These are phyloP conservation scores for Cryptosula pallasiana DNA, from an alignment of 2,888 invertebrate species.

Conservation along the genomic window DNA sequence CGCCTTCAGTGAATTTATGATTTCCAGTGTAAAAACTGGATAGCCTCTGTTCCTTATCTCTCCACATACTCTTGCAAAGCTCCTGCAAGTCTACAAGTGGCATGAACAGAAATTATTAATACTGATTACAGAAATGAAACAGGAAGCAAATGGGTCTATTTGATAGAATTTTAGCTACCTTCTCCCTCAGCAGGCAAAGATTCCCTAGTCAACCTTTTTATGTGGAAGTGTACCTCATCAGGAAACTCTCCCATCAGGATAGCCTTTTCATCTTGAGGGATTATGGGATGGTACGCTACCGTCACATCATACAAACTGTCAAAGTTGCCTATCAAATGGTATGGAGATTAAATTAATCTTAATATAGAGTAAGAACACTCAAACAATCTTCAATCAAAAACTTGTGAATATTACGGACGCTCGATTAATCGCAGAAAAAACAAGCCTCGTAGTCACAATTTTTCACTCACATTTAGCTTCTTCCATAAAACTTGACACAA, in stretches of 20 bases:
- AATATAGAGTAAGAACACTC: too few species aligned
- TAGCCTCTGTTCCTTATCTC: constrained; percentile 50
- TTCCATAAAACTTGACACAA: too few species aligned
- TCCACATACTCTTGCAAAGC: constrained; percentile 40
- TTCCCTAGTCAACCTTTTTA: constrained; percentile 55
- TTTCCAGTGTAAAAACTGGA: constrained; percentile 33
- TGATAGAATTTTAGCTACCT: too few species aligned
- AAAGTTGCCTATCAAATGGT: neutral
- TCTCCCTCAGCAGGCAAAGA: constrained; percentile 33
- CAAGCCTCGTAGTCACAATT: too few species aligned
- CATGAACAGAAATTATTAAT: too few species aligned
- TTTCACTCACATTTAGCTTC: too few species aligned
- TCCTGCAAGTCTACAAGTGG: neutral
- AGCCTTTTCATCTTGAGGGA: constrained; percentile 71
- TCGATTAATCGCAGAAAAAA: too few species aligned
- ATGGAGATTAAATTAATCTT: neutral
- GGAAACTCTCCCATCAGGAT: constrained; percentile 68
- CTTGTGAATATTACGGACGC: too few species aligned
- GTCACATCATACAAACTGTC: constrained; percentile 78
- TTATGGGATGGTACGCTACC: constrained; percentile 71
- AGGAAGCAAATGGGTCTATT: neutral
- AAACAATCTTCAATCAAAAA: too few species aligned
- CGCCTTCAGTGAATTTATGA: constrained; percentile 27
- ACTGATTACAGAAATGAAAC: too few species aligned
- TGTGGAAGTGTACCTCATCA: constrained; percentile 69